Evolutionary conservation across 1,140 invertebrate species (phyloP), one percentile per base, ranked within the genome.

Genomic region (Tetramorium simillimum): DNA sequence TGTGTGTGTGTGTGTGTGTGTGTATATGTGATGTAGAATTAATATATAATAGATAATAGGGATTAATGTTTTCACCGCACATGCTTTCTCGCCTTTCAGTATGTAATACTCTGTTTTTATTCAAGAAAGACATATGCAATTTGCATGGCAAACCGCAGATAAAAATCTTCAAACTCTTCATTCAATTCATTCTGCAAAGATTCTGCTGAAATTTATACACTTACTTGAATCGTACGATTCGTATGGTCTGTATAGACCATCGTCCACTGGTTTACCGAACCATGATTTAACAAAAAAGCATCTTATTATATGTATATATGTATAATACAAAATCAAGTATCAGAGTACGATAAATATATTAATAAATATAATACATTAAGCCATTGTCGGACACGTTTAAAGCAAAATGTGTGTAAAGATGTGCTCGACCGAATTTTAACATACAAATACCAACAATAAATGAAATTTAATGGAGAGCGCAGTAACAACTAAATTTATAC

Each of bases 181-280:
- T 94, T 93, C 94, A 92, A 92, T 92, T 93, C 93, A 93, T 93
- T 93, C 91, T 87, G 88, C 90, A 93, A 93, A 77, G 92, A 93
- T 91, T 93, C 91, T 92, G 87, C 43, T 60, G n/a, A 84, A 21
- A 9, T 89, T 93, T 87, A 88, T 92, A 88, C 89, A 95, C 95
- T 95, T 95, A 95, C 95, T 95, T 95, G 95, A 92, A 92, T 94
- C 93, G 92, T 93, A 93, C 86, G 90, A 81, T 81, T 81, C 78
- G 16, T 81, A 58, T 70, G 78, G 49, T 81, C 78, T 81, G 63
- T 70, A n/a, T 73, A 84, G 92, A 94, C 92, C 93, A 92, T 93
- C 93, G 89, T 94, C 94, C 91, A 92, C 94, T 94, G 94, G 94
- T 92, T 93, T 95, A 94, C 94, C 93, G 94, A 94, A 94, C 95